Percentiles rank a stretch among this genome's conserved stretches.
Evolutionary conservation across 2,113 vertebrate species (phyloP).

Genomic region (Excalfactoria chinensis): DNA sequence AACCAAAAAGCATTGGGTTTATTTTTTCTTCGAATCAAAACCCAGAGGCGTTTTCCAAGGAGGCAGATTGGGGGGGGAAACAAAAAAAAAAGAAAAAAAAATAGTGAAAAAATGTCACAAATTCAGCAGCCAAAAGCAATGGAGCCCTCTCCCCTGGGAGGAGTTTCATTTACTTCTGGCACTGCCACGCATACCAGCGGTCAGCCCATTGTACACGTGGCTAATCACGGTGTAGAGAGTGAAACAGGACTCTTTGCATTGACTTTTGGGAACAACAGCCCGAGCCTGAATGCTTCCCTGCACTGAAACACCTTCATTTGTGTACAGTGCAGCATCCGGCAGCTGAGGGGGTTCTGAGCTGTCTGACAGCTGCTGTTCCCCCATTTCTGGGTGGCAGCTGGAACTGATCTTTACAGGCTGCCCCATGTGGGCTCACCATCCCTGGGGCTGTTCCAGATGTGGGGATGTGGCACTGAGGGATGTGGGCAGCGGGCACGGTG

Average conservation of each 20-base stretch:
- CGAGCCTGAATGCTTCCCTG: rapidly evolving
- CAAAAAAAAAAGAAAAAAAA: background rate
- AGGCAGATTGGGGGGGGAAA: background rate
- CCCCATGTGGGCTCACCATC: too few species aligned
- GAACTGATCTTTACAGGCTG: too few species aligned
- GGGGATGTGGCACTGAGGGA: too few species aligned
- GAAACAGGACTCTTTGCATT: background rate
- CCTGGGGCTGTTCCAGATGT: too few species aligned
- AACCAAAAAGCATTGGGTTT: background rate
- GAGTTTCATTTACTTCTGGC: conserved; percentile 13
- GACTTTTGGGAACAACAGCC: background rate
- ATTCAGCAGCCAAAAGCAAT: conserved; percentile 13
- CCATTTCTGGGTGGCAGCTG: background rate
- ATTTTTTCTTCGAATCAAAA: background rate
- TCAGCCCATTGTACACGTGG: background rate
- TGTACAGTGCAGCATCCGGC: background rate
- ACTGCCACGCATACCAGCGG: background rate
- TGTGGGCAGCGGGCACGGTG: background rate
- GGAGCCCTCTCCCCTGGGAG: background rate
- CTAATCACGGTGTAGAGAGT: background rate
- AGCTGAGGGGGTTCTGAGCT: background rate
- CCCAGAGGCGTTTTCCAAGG: background rate
- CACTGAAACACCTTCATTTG: background rate
- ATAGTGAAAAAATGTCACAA: background rate
- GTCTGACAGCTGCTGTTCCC: background rate